phyloP scores from a whole-genome alignment of 2,888 invertebrate species.

The Lordiphosa andalusiaca region DNA sequence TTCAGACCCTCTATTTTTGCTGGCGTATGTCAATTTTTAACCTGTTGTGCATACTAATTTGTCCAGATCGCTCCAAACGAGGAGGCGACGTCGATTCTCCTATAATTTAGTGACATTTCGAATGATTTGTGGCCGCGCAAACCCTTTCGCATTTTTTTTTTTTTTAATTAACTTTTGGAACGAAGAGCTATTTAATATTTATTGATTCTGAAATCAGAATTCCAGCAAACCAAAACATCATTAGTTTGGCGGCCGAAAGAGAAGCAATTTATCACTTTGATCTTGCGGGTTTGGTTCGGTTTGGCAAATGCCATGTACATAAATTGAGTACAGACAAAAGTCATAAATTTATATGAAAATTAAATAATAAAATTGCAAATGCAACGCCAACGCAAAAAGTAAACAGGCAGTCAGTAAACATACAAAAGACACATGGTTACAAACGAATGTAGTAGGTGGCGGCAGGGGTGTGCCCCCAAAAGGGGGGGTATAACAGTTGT shows the following conservation, averaged over 20 bases:
- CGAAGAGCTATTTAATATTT: constrained; percentile 12
- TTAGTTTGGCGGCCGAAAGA: constrained; percentile 34
- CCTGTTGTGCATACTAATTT: constrained; percentile 64
- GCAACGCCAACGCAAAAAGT: constrained; percentile 33
- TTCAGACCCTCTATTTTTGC: constrained; percentile 28
- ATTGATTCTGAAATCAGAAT: constrained; percentile 15
- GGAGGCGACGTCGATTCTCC: not conserved
- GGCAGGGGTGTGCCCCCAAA: not conserved
- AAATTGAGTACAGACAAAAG: constrained; percentile 29
- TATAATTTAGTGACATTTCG: constrained; percentile 47
- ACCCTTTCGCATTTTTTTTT: constrained; percentile 41
- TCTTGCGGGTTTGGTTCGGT: constrained; percentile 7
- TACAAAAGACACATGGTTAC: constrained; percentile 3
- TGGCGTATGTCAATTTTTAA: constrained; percentile 54
- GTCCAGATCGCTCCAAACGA: constrained; percentile 3
- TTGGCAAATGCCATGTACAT: constrained; percentile 8
- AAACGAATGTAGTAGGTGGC: not conserved
- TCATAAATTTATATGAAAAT: constrained; percentile 39
- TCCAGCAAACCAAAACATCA: constrained; percentile 21
- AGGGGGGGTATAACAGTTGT: too few species aligned
- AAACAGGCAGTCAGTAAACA: constrained; percentile 31
- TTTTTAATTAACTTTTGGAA: constrained; percentile 45
- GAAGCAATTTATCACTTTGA: constrained; percentile 42
- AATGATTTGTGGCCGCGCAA: constrained; percentile 39
- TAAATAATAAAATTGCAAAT: constrained; percentile 28